A percentile compares a stretch with the other conserved stretches of the same genome.
Evolutionary conservation across 2,888 invertebrate genomes (phyloP).

Genomic region (Fabriciana adippe): DNA sequence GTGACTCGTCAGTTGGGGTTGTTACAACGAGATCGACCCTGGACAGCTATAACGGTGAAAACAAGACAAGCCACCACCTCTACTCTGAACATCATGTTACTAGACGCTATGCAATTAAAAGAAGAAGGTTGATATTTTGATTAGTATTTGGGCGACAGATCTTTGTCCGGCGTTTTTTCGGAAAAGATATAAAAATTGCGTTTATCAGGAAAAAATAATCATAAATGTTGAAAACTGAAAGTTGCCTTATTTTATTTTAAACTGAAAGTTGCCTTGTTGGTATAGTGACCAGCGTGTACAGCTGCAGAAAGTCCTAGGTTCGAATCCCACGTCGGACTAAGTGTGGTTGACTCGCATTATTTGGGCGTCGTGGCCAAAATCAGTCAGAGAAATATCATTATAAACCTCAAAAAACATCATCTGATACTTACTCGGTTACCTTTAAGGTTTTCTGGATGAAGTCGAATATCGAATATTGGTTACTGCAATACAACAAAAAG

Average conservation of each 20-base stretch:
- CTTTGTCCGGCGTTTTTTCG: too few relatives aligned
- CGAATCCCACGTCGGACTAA: too few relatives aligned
- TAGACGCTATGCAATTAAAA: slow-evolving; percentile 80
- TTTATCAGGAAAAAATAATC: too few relatives aligned
- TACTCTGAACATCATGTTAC: slow-evolving; percentile 81
- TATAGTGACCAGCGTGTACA: background rate
- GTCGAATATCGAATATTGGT: slow-evolving; percentile 78
- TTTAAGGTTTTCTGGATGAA: slow-evolving; percentile 81
- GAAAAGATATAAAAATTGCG: too few relatives aligned
- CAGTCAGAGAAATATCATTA: too few relatives aligned
- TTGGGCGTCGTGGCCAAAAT: too few relatives aligned
- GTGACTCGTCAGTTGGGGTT: slow-evolving; percentile 77
- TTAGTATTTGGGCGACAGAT: too few relatives aligned
- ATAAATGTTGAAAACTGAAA: background rate
- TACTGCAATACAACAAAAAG: slow-evolving; percentile 78
- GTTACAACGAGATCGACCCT: slow-evolving; percentile 81
- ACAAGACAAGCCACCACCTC: slow-evolving; percentile 84
- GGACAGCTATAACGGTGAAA: slow-evolving; percentile 85
- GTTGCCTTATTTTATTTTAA: too few relatives aligned
- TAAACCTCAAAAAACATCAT: too few relatives aligned
- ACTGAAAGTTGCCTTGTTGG: background rate
- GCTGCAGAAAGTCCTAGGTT: too few relatives aligned
- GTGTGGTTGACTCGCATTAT: too few relatives aligned
- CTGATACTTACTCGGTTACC: background rate
- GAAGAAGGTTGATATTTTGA: slow-evolving; percentile 69